Evolutionary conservation across 2,888 invertebrate genomes (phyloP), one percentile per base, ranked within the genome.

Genomic region (Xanthorhoe spadicearia): DNA sequence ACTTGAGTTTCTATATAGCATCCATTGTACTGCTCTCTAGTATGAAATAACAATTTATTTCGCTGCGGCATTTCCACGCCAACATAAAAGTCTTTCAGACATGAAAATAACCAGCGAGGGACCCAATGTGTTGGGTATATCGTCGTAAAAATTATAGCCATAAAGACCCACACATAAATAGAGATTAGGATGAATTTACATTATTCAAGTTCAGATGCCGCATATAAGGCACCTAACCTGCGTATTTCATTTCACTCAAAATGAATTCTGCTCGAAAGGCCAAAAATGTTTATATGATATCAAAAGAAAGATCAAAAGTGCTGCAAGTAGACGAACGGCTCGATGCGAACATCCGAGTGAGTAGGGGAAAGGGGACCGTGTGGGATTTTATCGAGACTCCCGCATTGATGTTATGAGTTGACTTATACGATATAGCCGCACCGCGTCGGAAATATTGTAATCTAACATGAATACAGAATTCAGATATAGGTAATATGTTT

Each of bases 221-320:
- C 53, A 73, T 28, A 60, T 54, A 54, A 64, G 54, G 64, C 50
- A 53, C 28, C 32, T 63, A 67, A 63, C 66, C 55, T 63, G 79
- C 82, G 82, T 84, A 86, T 86, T 86, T 83, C 84, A 87, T 87
- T 85, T 82, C 82, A 78, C 77, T 79, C 81, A 82, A 86, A 88
- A 87, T 84, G 83, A 82, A 85, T 88, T 83, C 81, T 78, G 83
- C 77, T 81, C 80, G 78, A 74, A 76, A 81, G 81, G 84, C 79
- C 83, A 87, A 87, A 87, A 87, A 89, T 87, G 85, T 88, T 88
- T 87, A 84, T 86, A 84, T 85, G 81, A 81, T 87, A 87, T 86
- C 84, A 85, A 87, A 88, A 83, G 87, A 82, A 86, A 88, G 87
- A 90, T 90, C 87, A 88, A 88, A 87, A 85, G 85, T 83, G 81